phyloP scores from a whole-genome alignment of 2,888 invertebrate genomes.

The Eugnorisma glareosa region DNA sequence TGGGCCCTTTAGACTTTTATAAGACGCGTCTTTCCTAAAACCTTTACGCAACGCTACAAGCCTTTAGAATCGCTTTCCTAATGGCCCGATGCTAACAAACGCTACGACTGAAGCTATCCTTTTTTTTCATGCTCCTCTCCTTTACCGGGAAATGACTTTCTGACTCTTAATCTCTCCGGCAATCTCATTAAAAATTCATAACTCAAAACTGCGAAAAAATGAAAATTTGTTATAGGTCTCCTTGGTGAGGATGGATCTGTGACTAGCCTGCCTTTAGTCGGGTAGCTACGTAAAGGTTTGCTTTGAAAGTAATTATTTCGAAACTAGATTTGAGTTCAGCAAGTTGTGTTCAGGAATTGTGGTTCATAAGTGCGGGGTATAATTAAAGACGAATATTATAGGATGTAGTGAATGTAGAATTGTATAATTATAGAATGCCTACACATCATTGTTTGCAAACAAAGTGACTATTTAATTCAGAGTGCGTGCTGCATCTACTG shows the following conservation, averaged over 20 bases:
- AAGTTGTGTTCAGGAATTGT: neutral
- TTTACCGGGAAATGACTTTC: slow-evolving; percentile 91
- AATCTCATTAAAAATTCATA: slow-evolving; percentile 92
- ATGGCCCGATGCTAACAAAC: slow-evolving; percentile 83
- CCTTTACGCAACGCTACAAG: neutral
- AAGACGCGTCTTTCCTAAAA: neutral
- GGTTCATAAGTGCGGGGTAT: neutral
- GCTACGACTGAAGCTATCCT: slow-evolving; percentile 84
- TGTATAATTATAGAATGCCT: neutral
- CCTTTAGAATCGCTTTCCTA: slow-evolving; percentile 61
- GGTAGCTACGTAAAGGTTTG: slow-evolving; percentile 41
- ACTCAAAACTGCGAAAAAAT: slow-evolving; percentile 90
- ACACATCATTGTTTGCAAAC: neutral
- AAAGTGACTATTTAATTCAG: neutral
- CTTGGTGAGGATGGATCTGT: slow-evolving; percentile 53
- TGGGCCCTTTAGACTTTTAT: neutral
- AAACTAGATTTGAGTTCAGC: slow-evolving; percentile 15
- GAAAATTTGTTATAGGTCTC: slow-evolving; percentile 84
- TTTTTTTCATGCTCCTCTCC: slow-evolving; percentile 85
- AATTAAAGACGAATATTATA: neutral
- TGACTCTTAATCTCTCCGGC: slow-evolving; percentile 91
- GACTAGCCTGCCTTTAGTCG: slow-evolving; percentile 40
- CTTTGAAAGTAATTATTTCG: slow-evolving; percentile 48
- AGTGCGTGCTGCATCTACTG: neutral
- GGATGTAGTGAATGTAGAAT: neutral